phyloP scores from a whole-genome alignment of 2,888 invertebrate species.

The Tipula vernalis region DNA sequence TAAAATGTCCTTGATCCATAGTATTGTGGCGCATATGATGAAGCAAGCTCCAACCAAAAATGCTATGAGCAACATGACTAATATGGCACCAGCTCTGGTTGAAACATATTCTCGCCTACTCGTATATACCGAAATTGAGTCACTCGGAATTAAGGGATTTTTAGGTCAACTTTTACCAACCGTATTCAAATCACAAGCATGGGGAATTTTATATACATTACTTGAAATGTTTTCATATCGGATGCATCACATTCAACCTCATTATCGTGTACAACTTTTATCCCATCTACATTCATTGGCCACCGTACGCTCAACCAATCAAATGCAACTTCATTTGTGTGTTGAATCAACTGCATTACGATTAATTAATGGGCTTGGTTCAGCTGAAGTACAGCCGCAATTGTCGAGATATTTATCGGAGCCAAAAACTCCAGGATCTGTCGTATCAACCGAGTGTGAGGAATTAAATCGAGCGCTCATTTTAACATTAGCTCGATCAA shows the following conservation, averaged over 20 bases:
- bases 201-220: conserved; percentile 90
- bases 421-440: conserved; percentile 55
- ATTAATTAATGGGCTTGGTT: conserved; percentile 80
- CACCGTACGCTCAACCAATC: conserved; percentile 86
- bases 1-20: conserved; percentile 79
- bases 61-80: conserved; percentile 50
- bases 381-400: conserved; percentile 88
- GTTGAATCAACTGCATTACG: conserved; percentile 82
- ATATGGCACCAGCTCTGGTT: conserved; percentile 78
- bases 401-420: conserved; percentile 84
- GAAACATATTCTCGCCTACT: conserved; percentile 89
- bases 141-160: conserved; percentile 91
- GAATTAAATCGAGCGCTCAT: conserved; percentile 90
- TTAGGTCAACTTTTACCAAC: conserved; percentile 85
- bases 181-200: conserved; percentile 84
- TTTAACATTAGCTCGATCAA: conserved; percentile 81
- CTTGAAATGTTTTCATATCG: conserved; percentile 95
- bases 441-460: conserved; percentile 88
- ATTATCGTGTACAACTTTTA: conserved; percentile 83
- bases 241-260: conserved; percentile 91
- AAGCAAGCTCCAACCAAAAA: conserved; percentile 81
- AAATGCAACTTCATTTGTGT: conserved; percentile 85
- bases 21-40: conserved; percentile 78
- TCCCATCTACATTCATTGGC: conserved; percentile 86
- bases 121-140: conserved; percentile 94